These are phyloP conservation scores for Melanargia galathea DNA, from an alignment of 2,888 invertebrate species.

Conservation along the genomic window DNA sequence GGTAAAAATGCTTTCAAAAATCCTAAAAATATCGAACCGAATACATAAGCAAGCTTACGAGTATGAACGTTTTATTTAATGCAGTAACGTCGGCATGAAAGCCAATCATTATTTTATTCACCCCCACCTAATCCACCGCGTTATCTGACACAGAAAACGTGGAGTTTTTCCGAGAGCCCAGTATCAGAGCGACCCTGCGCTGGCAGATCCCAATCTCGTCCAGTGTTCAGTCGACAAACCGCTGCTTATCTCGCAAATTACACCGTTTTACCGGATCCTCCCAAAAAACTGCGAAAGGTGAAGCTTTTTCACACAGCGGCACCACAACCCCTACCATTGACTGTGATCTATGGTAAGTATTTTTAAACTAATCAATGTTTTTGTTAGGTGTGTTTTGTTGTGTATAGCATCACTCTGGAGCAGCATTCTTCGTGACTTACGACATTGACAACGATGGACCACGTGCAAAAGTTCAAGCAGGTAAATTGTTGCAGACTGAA, in stretches of 20 bases:
- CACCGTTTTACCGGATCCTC: slow-evolving; percentile 69
- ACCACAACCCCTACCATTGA: slow-evolving; percentile 22
- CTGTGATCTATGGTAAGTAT: neutral
- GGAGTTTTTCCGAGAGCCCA: slow-evolving; percentile 43
- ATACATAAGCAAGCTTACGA: neutral
- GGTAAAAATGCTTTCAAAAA: neutral
- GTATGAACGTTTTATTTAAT: slow-evolving; percentile 2
- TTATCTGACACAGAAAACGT: slow-evolving; percentile 44
- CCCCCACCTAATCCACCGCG: slow-evolving; percentile 44
- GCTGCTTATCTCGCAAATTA: slow-evolving; percentile 74
- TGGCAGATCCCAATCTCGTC: slow-evolving; percentile 64
- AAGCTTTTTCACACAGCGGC: slow-evolving; percentile 32
- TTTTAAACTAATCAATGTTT: no score
- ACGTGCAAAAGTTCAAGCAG: no score
- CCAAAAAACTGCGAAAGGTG: slow-evolving; percentile 65
- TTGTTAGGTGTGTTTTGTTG: no score
- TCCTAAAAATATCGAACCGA: neutral
- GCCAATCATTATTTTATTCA: slow-evolving; percentile 38
- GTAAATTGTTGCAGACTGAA: no score
- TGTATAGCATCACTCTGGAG: no score
- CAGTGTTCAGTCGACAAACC: slow-evolving; percentile 57
- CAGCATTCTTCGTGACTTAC: no score
- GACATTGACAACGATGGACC: no score
- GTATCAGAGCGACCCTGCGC: slow-evolving; percentile 50
- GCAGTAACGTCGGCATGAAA: neutral